These are phyloP conservation scores for Xylocampa areola DNA, from an alignment of 2,888 invertebrate species.

Conservation along the genomic window DNA sequence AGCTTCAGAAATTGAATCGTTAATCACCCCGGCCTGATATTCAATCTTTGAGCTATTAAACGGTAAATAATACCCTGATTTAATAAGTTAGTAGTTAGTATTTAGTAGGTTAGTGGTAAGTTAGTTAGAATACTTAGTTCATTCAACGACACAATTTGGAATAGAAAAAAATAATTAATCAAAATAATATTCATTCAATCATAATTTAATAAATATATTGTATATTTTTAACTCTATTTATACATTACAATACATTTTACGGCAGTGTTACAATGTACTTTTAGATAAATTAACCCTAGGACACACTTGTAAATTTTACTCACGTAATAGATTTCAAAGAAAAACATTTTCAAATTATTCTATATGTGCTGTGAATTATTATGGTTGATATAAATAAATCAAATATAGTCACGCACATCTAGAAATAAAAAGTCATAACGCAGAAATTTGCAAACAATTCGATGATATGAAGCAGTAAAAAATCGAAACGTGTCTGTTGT, in stretches of 20 bases:
- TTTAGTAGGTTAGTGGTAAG: too few species aligned
- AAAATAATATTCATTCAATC: constrained; percentile 34
- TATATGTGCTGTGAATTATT: neutral
- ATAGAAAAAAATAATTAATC: constrained; percentile 14
- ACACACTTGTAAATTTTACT: constrained; percentile 24
- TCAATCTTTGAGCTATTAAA: too few species aligned
- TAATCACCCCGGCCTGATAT: too few species aligned
- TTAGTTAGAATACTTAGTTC: too few species aligned
- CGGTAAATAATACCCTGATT: too few species aligned
- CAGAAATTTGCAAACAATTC: constrained; percentile 35
- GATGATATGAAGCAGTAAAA: constrained; percentile 41
- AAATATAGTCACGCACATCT: neutral
- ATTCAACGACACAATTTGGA: too few species aligned
- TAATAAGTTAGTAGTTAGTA: too few species aligned
- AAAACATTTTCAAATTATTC: neutral
- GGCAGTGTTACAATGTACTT: constrained; percentile 50
- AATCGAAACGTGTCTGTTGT: constrained; percentile 28
- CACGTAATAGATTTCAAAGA: neutral
- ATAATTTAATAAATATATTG: constrained; percentile 58
- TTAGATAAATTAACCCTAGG: constrained; percentile 20
- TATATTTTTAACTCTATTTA: constrained; percentile 44
- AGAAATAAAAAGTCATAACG: neutral
- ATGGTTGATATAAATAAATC: neutral
- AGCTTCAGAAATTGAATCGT: too few species aligned
- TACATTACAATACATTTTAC: constrained; percentile 50